Evolutionary conservation across 92 coral and sea anemone species (phyloP), one percentile per base, ranked within the genome.

Genomic region (Umimayanthus chanpuru): DNA sequence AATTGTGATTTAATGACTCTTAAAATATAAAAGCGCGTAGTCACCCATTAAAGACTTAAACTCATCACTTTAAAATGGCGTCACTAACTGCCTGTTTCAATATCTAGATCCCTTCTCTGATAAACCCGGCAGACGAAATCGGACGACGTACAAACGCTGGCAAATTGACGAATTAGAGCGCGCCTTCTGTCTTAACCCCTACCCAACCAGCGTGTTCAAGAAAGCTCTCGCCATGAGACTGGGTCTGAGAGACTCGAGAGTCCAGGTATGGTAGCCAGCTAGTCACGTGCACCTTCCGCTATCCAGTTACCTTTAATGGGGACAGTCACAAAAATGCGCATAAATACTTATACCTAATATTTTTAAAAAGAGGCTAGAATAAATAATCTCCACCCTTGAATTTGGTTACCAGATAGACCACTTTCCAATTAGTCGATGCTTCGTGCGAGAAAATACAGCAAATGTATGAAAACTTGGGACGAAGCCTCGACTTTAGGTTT

Each of bases 151-250:
- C 93, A 93, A 96, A 55, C 91, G 98, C 56, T 96, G 99, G 99
- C 99, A 96, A 85, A 96, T 96, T n/a, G 99, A 96, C 55, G 99
- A 96, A 74, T 91, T 96, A 78, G 99, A 96, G 73, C 89, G 98
- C 21, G 99, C 99, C 9, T 96, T 96, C 84, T 77, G 91, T 16
- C 81, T 94, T n/a, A 96, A 93, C 55, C 99, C 98, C 3, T 96
- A 96, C 76, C 99, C 99, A 11, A 96, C 98, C 88, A 96, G 98
- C 84, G 95, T 96, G 82, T 94, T 93, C 77, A 96, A 96, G 88
- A 96, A 96, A 86, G 89, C 96, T 76, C 98, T 96, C 39, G 99
- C 98, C 30, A 74, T 96, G 39, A 91, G 99, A 85, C 94, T 96
- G 91, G 99, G 96, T 15, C 93, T 96, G 49, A 95, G 98, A 56